Evolutionary conservation across 2,888 invertebrate species (phyloP).

Genomic region (Phaonia tiefii): DNA sequence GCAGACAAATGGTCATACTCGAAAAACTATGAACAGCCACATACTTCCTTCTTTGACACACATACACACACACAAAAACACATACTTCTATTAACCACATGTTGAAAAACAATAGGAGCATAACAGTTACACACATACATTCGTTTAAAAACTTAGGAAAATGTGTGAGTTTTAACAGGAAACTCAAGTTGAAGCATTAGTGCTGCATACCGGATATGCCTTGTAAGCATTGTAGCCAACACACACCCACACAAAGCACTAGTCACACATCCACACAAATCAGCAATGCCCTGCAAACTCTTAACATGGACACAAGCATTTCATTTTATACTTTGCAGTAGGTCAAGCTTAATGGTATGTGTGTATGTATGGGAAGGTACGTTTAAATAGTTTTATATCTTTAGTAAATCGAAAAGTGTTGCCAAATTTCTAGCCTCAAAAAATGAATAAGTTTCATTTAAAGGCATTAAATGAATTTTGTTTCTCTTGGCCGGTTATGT

Average conservation of each 20-base stretch:
- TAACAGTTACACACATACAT: background rate
- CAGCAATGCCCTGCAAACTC: background rate
- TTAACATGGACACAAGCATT: conserved; percentile 17
- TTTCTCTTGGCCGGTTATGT: background rate
- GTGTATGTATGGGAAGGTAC: background rate
- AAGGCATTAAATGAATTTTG: conserved; percentile 24
- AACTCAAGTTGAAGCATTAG: conserved; percentile 62
- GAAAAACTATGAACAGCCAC: conserved; percentile 3
- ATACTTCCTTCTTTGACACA: background rate
- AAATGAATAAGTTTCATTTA: conserved; percentile 42
- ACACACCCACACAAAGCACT: conserved; percentile 34
- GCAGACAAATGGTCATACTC: conserved; percentile 60
- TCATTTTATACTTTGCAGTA: conserved; percentile 19
- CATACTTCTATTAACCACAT: conserved; percentile 23
- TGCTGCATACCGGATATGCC: conserved; percentile 64
- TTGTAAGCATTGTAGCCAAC: conserved; percentile 61
- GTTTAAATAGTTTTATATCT: background rate
- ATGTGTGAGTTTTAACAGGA: conserved; percentile 53
- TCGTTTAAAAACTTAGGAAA: conserved; percentile 28
- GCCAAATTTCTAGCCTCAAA: conserved; percentile 54
- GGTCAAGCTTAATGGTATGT: conserved; percentile 47
- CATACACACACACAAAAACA: background rate
- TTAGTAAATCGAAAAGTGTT: background rate
- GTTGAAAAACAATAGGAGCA: conserved; percentile 36
- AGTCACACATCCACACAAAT: background rate